Base-by-base conservation (phyloP, 1,140 invertebrate species). In the Octopus sinensis region DNA sequence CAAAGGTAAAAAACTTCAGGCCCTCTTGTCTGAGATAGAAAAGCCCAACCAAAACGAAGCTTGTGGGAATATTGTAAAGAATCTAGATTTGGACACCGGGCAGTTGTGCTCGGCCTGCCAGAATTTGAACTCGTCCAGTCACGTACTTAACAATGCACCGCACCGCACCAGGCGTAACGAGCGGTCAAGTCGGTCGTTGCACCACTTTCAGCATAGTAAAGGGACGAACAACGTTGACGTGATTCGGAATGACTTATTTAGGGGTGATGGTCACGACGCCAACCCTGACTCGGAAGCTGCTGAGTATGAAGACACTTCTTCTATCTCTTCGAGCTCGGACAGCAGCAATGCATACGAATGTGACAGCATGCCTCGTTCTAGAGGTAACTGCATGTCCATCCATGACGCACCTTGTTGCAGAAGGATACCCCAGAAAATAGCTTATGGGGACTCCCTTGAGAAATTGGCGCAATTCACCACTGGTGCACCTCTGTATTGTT, bases 161-260 rank as follows among this genome's bases (percentile, higher is more conserved):
- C 80, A 84, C 54, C 76, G 81, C 9, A 80, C 82, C 23, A 82
- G 83, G 51, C 84, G 85, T 43, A 81, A 78, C 5, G 80, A 82
- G 79, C 54, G 83, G 81, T 76, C 62, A 80, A 80, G 54, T 78
- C 77, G 86, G 83, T 84, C 85, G 82, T 78, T 79, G 84, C 75
- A 88, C 68, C 68, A 73, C 13, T 73, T 73, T 13, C 68, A 73
- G 13, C 68, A 83, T 82, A 89, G 88, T 82, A 84, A 85, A 17
- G 87, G 88, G 81, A 87, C 86, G 85, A 85, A 88, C 9, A 90
- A 89, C 83, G 86, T 90, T 53, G 87, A 90, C 52, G 81, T 90
- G 17, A 90, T 90, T 71, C 90, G 89, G 83, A 90, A 90, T 83
- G 89, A 90, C 82, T 84, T 90, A 30, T 86, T 84, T 80, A 88